Percentiles rank a stretch among this genome's conserved stretches.
These are phyloP conservation scores for Danaus chrysippus DNA, from an alignment of 2,888 invertebrate genomes.

Conservation along the genomic window DNA sequence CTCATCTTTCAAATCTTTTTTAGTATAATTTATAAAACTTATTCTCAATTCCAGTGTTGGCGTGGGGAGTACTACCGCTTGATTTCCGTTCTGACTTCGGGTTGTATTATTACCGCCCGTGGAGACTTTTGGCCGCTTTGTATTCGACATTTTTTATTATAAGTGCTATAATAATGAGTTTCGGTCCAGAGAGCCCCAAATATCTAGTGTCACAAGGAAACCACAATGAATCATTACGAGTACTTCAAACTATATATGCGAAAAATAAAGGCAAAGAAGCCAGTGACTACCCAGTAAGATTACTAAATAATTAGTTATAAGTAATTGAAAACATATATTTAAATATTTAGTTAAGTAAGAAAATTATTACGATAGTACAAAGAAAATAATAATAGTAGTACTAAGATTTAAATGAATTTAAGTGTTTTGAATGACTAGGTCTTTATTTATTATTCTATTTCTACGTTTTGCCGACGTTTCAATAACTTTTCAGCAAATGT, in stretches of 20 bases:
- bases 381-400: no score
- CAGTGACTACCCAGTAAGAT: slow-evolving; percentile 71
- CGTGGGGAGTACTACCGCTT: slow-evolving; percentile 83
- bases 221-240: slow-evolving; percentile 79
- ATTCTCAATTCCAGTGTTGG: slow-evolving; percentile 69
- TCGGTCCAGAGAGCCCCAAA: slow-evolving; percentile 88
- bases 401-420: no score
- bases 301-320: background rate
- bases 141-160: slow-evolving; percentile 81
- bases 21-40: background rate
- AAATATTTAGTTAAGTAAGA: background rate
- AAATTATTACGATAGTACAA: no score
- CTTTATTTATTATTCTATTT: no score
- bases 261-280: slow-evolving; percentile 57
- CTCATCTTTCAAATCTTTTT: background rate
- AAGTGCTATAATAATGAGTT: slow-evolving; percentile 72
- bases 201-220: slow-evolving; percentile 83
- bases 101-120: slow-evolving; percentile 81
- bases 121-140: slow-evolving; percentile 84
- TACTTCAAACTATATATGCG: slow-evolving; percentile 80
- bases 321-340: slow-evolving; percentile 5
- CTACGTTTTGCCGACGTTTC: no score
- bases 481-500: no score
- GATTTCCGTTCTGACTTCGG: slow-evolving; percentile 67
- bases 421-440: no score